Evolutionary conservation across 2,797 vertebrate genomes (phyloP).

Genomic region (Arnoldichthys spilopterus): DNA sequence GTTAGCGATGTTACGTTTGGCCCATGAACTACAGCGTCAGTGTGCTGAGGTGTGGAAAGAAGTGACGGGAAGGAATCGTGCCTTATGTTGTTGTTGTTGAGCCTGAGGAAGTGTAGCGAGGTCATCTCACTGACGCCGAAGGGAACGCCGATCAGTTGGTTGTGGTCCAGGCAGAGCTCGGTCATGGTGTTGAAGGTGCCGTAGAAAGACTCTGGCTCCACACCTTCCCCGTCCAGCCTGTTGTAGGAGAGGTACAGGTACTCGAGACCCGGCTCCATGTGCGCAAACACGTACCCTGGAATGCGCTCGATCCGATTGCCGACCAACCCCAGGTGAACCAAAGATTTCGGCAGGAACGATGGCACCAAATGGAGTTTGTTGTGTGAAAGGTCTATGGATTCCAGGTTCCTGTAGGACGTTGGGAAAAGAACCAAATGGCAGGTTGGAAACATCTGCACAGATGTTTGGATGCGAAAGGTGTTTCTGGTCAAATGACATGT

Average conservation of each 20-base stretch:
- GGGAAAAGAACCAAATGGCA: neutral
- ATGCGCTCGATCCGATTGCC: slow-evolving; percentile 95
- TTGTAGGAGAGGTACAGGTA: slow-evolving; percentile 96
- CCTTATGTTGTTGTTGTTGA: slow-evolving; percentile 95
- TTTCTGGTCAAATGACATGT: too few relatives aligned
- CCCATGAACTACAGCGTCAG: neutral
- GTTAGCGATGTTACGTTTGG: neutral
- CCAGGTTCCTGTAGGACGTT: slow-evolving; percentile 80
- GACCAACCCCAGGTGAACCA: slow-evolving; percentile 90
- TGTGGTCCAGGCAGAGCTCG: slow-evolving; percentile 94
- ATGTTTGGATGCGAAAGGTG: too few relatives aligned
- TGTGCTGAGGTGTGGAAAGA: neutral
- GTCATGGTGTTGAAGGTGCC: slow-evolving; percentile 87
- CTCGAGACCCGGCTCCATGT: slow-evolving; percentile 93
- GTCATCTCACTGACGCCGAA: slow-evolving; percentile 91
- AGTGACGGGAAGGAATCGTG: slow-evolving; percentile 60
- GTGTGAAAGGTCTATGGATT: slow-evolving; percentile 94
- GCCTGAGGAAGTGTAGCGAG: slow-evolving; percentile 86
- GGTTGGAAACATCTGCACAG: neutral
- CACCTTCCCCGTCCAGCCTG: slow-evolving; percentile 84
- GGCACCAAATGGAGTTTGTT: slow-evolving; percentile 94
- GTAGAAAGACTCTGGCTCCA: slow-evolving; percentile 91
- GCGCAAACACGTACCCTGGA: slow-evolving; percentile 94
- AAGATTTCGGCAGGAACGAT: slow-evolving; percentile 90
- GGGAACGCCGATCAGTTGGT: slow-evolving; percentile 85